Evolutionary conservation across 2,797 vertebrate genomes (phyloP).

Genomic region (Hyperoplus immaculatus): DNA sequence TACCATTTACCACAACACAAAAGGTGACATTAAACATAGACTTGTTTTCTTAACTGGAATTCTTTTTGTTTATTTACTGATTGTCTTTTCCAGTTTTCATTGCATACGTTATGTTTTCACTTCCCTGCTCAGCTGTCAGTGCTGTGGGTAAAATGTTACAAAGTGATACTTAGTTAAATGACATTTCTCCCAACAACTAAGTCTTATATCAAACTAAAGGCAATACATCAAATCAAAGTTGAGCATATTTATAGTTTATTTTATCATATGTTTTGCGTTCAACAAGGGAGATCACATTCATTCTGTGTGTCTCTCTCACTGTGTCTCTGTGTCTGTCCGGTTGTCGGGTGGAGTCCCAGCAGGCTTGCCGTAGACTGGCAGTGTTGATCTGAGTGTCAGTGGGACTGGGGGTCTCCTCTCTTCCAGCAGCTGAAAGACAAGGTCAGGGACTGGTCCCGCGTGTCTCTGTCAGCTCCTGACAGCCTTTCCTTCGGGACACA

Average conservation of each 20-base stretch:
- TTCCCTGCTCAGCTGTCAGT: not conserved
- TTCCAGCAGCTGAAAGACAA: constrained; percentile 84
- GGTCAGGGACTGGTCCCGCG: constrained; percentile 83
- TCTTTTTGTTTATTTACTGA: not conserved
- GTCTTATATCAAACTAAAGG: not conserved
- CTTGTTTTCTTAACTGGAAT: not conserved
- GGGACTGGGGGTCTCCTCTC: constrained; percentile 72
- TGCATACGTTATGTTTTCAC: not conserved
- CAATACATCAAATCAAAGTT: not conserved
- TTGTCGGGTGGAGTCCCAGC: constrained; percentile 62
- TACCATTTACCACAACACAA: not conserved
- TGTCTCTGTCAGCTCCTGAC: constrained; percentile 82
- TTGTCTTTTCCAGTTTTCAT: constrained; percentile 4
- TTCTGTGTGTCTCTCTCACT: constrained; percentile 33
- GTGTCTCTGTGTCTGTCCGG: constrained; percentile 51
- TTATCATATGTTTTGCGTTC: not conserved
- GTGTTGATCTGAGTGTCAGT: constrained; percentile 79
- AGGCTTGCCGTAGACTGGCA: constrained; percentile 76
- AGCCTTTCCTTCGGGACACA: constrained; percentile 83
- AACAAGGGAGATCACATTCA: constrained; percentile 10
- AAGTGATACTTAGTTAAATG: constrained; percentile 1
- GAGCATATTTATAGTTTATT: not conserved
- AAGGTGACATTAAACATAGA: not conserved
- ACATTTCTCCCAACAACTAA: not conserved
- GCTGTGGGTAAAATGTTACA: not conserved